Evolutionary conservation across 2,888 invertebrate species (phyloP), one percentile per base, ranked within the genome.

Genomic region (Temnothorax unifasciatus): DNA sequence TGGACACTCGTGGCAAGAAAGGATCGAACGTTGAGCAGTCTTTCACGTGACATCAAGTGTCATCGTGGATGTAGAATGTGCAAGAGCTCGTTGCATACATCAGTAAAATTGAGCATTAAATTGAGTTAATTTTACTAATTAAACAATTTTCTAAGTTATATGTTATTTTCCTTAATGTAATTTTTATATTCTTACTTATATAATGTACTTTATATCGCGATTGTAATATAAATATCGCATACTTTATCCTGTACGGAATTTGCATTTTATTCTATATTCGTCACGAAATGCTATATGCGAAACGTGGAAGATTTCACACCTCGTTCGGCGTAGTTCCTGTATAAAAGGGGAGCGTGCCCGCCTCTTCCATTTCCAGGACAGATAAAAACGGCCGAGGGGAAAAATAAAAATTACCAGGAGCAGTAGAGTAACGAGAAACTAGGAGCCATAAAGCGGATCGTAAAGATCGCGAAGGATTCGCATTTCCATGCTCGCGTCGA

Each of bases 361-460:
- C 8, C 69, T 59, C 44, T 34, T 69, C 47, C 34, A 59, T 69
- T 79, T 25, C 59, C 44, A 1, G 13, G 59, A 15, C 54, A 21
- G 59, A 79, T 79, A 69, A 81, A 71, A 81, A 50, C 38, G 59
- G 38, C 47, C 38, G 25, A 47, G 9, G 41, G 63, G 76, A 41
- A 29, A 77, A 66, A 54, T 77, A 77, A 77, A 77, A 77, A 77
- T 66, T 66, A 34, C 47, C 50, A 34, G 41, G 54, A 63, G 41
- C 52, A 29, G 21, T 3, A 47, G 29, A 25, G 29, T 69, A 69
- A 68, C 44, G 54, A 79, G 77, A 57, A 25, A 59, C 34, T 18
- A 47, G 21, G 44, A 3, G 15, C 54, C 57, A 11, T 82, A 82
- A 82, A 79, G 47, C 44, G 15, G 21, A 41, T 52, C 63, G 77